These are phyloP conservation scores for Altica lythri DNA, from an alignment of 2,888 invertebrate genomes.

Conservation along the genomic window DNA sequence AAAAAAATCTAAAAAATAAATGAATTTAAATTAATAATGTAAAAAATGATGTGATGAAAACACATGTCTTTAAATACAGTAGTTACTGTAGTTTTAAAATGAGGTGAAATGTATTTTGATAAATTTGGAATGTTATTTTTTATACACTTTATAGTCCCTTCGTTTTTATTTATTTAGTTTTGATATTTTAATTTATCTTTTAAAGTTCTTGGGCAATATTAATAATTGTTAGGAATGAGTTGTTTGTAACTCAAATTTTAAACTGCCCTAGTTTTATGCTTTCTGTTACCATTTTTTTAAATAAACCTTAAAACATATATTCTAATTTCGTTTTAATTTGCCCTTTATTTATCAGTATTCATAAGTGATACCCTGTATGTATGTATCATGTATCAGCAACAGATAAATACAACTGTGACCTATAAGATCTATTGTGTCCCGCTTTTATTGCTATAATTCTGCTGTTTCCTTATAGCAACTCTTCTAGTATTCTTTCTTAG, in stretches of 20 bases:
- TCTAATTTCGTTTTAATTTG: too few species aligned
- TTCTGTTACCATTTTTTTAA: background rate
- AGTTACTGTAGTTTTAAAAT: conserved; percentile 7
- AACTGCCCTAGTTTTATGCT: background rate
- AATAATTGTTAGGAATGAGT: background rate
- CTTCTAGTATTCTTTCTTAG: too few species aligned
- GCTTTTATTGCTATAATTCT: too few species aligned
- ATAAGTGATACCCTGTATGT: too few species aligned
- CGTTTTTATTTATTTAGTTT: background rate
- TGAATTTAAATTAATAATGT: background rate
- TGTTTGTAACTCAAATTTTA: background rate
- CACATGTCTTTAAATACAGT: conserved; percentile 10
- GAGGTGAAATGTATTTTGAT: conserved; percentile 17
- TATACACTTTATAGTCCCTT: too few species aligned
- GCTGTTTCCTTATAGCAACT: too few species aligned
- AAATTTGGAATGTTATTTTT: conserved; percentile 18
- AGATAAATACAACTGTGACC: too few species aligned
- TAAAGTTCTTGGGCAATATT: too few species aligned
- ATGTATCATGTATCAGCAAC: too few species aligned
- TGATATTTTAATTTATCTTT: background rate
- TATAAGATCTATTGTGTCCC: too few species aligned
- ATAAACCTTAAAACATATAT: too few species aligned
- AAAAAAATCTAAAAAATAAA: background rate
- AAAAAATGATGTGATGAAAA: conserved; percentile 11
- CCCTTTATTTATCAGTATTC: too few species aligned